Percentiles rank a stretch among this genome's conserved stretches.
Evolutionary conservation across 2,888 invertebrate species (phyloP).

Genomic region (Nymphalis c-album): DNA sequence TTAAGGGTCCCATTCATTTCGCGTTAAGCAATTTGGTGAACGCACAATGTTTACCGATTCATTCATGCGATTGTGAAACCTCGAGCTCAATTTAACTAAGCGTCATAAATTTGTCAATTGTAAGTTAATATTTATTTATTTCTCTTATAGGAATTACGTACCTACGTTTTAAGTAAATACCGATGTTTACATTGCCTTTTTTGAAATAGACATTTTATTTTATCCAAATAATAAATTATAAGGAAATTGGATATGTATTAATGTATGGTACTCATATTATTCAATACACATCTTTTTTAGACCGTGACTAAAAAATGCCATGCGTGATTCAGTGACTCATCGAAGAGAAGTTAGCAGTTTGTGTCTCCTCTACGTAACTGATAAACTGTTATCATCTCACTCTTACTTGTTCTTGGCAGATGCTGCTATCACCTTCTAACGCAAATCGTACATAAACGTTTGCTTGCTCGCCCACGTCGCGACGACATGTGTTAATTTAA

Average conservation of each 20-base stretch:
- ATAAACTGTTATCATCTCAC: conserved; percentile 61
- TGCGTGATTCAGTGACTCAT: conserved; percentile 59
- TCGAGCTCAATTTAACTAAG: conserved; percentile 53
- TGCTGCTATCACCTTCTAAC: conserved; percentile 59
- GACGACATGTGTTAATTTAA: conserved; percentile 72
- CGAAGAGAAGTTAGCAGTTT: conserved; percentile 60
- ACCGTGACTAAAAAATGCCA: conserved; percentile 43
- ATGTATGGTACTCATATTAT: conserved; percentile 18
- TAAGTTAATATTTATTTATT: conserved; percentile 35
- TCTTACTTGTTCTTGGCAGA: conserved; percentile 49
- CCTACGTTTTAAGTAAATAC: not conserved
- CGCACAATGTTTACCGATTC: conserved; percentile 72
- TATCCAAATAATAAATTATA: not conserved
- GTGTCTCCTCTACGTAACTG: conserved; percentile 54
- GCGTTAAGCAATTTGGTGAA: conserved; percentile 78
- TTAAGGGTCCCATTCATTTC: conserved; percentile 77
- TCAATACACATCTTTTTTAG: conserved; percentile 29
- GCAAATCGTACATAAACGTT: conserved; percentile 46
- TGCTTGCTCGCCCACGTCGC: conserved; percentile 55
- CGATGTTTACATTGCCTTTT: not conserved
- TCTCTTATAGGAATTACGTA: conserved; percentile 7
- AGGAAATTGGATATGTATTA: conserved; percentile 2
- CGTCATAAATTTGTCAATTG: conserved; percentile 47
- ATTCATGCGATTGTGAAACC: conserved; percentile 71
- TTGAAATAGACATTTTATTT: not conserved